Percentiles rank a stretch among this genome's conserved stretches.
These are phyloP conservation scores for Drosophila birchii DNA, from an alignment of 2,888 invertebrate genomes.

Conservation along the genomic window DNA sequence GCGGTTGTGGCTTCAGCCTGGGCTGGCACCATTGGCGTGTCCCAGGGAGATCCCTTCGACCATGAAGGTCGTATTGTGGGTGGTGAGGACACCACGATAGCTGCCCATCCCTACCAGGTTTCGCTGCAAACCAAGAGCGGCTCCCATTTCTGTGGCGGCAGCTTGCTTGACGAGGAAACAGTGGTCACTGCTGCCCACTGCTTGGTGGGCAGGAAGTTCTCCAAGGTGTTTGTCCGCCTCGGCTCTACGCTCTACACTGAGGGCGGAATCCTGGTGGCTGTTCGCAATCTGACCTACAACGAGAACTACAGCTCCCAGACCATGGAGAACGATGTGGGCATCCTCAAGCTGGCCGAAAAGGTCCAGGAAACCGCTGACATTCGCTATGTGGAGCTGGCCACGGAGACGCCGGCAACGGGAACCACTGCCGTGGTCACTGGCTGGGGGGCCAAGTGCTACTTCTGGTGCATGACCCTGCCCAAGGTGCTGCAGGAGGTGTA, in stretches of 20 bases:
- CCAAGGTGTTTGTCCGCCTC: constrained; percentile 75
- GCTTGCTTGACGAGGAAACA: constrained; percentile 79
- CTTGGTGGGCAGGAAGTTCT: constrained; percentile 45
- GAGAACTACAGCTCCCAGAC: constrained; percentile 75
- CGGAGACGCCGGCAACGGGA: constrained; percentile 63
- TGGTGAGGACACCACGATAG: constrained; percentile 83
- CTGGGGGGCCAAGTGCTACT: constrained; percentile 79
- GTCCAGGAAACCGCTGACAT: constrained; percentile 58
- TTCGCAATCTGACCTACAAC: constrained; percentile 71
- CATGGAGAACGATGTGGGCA: constrained; percentile 83
- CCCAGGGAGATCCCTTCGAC: constrained; percentile 43
- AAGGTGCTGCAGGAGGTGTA: constrained; percentile 59
- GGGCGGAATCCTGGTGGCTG: constrained; percentile 81
- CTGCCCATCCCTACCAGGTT: constrained; percentile 84
- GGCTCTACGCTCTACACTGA: constrained; percentile 78
- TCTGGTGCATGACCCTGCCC: constrained; percentile 47
- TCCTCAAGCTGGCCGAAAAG: constrained; percentile 79
- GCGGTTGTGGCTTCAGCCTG: constrained; percentile 25
- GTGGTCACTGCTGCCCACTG: constrained; percentile 85
- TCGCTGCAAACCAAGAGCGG: constrained; percentile 83
- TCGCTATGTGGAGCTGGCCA: constrained; percentile 69
- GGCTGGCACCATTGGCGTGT: constrained; percentile 46
- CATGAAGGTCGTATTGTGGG: constrained; percentile 84
- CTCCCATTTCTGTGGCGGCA: constrained; percentile 85
- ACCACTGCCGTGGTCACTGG: constrained; percentile 78